Evolutionary conservation across 2,113 vertebrate species (phyloP).

Genomic region (Rana temporaria): DNA sequence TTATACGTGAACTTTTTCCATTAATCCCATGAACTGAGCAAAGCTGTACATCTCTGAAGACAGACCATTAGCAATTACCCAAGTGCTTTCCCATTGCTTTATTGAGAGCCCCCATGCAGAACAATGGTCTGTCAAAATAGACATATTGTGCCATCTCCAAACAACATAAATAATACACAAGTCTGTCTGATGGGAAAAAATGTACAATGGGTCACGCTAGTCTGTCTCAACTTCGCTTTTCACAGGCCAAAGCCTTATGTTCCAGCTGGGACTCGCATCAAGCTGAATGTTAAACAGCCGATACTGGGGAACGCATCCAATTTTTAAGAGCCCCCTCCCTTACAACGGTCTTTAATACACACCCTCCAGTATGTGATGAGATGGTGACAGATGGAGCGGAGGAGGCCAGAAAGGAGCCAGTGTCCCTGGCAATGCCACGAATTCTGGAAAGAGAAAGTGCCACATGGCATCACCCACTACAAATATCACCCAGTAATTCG

Average conservation of each 20-base stretch:
- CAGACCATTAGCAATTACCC: not conserved
- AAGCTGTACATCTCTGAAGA: not conserved
- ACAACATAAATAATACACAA: not conserved
- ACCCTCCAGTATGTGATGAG: conserved; percentile 9
- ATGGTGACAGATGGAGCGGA: conserved; percentile 44
- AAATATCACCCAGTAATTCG: conserved; percentile 20
- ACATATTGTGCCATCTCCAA: not conserved
- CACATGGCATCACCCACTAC: conserved; percentile 46
- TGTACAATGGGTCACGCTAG: not conserved
- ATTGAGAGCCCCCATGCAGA: not conserved
- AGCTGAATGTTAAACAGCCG: conserved; percentile 17
- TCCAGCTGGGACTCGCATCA: conserved; percentile 24
- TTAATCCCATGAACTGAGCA: not conserved
- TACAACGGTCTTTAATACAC: conserved; percentile 13
- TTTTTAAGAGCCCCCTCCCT: not conserved
- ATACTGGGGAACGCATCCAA: conserved; percentile 17
- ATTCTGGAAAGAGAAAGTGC: conserved; percentile 36
- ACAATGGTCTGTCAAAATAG: not conserved
- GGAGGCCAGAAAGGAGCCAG: conserved; percentile 40
- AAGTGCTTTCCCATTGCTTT: not conserved
- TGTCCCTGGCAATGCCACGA: conserved; percentile 49
- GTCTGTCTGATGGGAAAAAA: not conserved
- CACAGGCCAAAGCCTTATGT: conserved; percentile 4
- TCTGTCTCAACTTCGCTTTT: not conserved
- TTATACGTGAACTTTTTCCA: not conserved